Evolutionary conservation across 2,113 vertebrate genomes (phyloP), one percentile per base, ranked within the genome.

Genomic region (Neolamprologus hecqui): DNA sequence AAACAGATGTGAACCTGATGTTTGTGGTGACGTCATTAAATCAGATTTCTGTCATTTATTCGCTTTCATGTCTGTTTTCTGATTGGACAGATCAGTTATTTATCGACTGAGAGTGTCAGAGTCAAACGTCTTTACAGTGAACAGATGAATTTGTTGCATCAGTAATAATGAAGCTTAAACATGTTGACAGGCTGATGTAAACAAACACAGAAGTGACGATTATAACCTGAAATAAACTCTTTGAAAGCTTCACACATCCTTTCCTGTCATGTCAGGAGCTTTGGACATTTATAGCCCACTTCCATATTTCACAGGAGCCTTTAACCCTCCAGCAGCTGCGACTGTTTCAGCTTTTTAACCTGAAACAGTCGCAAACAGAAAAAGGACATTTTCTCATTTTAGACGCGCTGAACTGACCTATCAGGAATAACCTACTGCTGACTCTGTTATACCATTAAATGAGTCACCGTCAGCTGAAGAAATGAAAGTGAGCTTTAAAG

Each of bases 21-120:
- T 33, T 33, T 19, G 57, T 33, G 23, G 23, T 5, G 23, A 57
- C 0, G 3, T 33, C 58, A 60, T 31, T 60, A 12, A 31, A 60
- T 31, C 26, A 0, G 7, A 31, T 1, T 60, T 60, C 13, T 58
- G 26, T 28, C 10, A 2, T 33, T 60, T 60, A 60, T 33, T 60
- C 11, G 0, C 8, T 13, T 19, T 60, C 23, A 57, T 57, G 55
- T 57, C 54, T 28, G 55, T 57, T 57, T 57, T 14, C 55, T 57
- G 55, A 57, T 15, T 57, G 55, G 13, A 57, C 23, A 31, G 14
- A 58, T 58, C 26, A 58, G 13, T 58, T 58, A 58, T 58, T 58
- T 58, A 17, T 5, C 3, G 0, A 31, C 26, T 58, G 55, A 58
- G 13, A 5, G 23, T 28, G 23, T 58, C 21, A 28, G 26, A 58